phyloP scores from a whole-genome alignment of 2,888 invertebrate genomes.

The Odontomyia ornata region DNA sequence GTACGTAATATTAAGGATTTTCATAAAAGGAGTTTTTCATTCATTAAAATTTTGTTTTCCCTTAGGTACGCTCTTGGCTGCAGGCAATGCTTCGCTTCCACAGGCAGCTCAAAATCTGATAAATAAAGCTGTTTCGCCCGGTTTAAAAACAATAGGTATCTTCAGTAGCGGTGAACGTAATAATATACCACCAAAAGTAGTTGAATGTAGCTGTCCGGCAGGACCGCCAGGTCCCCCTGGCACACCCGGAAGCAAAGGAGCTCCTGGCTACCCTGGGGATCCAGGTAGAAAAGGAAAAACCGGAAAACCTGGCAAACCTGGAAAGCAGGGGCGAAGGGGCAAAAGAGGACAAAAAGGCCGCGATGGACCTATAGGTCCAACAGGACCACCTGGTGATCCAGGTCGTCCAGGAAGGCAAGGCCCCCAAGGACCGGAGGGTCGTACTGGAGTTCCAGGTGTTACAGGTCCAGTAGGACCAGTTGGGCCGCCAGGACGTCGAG shows the following conservation, averaged over 20 bases:
- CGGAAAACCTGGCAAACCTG: conserved; percentile 1
- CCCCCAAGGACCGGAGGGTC: conserved; percentile 8
- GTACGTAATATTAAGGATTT: not conserved
- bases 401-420: conserved; percentile 36
- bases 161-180: not conserved
- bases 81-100: not conserved
- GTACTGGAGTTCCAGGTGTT: conserved; percentile 21
- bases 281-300: conserved; percentile 13
- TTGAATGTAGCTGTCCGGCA: conserved; percentile 35
- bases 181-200: not conserved
- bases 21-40: not conserved
- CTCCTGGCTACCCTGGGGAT: conserved; percentile 18
- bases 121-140: not conserved
- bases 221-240: conserved; percentile 35
- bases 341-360: not conserved
- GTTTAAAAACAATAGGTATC: not conserved
- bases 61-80: conserved; percentile 6
- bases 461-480: conserved; percentile 42
- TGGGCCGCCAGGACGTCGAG: conserved; percentile 34
- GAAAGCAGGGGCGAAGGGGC: not conserved
- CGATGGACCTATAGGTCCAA: not conserved
- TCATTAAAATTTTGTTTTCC: not conserved
- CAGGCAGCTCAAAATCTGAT: conserved; percentile 2
- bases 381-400: conserved; percentile 23
- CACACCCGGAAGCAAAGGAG: conserved; percentile 35